Evolutionary conservation across 2,888 invertebrate species (phyloP), one percentile per base, ranked within the genome.

Genomic region (Hypercompe scribonia): DNA sequence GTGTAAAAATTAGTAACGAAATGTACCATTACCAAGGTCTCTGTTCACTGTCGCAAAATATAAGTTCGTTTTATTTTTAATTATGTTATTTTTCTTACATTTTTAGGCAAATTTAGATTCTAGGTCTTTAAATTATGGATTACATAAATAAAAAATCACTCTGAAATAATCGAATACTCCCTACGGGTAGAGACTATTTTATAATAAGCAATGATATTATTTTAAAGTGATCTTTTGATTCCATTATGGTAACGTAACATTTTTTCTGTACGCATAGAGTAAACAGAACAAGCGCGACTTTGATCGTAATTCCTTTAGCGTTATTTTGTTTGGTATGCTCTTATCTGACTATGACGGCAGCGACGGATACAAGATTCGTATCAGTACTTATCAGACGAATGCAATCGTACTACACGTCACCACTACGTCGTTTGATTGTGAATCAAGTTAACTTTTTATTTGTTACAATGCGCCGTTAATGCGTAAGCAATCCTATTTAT

Each of bases 371-470:
- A 76, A 63, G 69, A 73, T 83, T 78, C 71, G 33, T 67, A 68
- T 65, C 71, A 70, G 39, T 75, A 50, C 68, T 39, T 75, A 50
- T 65, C 71, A 71, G 61, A 50, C 54, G 36, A 65, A 54, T 72
- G 72, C 79, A 79, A 77, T 77, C 73, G 81, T 65, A 70, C 70
- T 65, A 64, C 71, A 78, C 83, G 79, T 83, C 79, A 78, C 36
- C 13, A 21, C 31, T 34, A 73, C 80, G 42, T 66, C 76, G 75
- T 69, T 66, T 75, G 72, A 71, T 78, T 76, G 76, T 73, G 67
- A 70, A 80, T 69, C 71, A 71, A 74, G 72, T 75, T 79, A 74
- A 69, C n/a, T 18, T 13, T 18, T 18, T 61, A 61, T 61, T 61
- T 31, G 61, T 7, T 61, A 18, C 15, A 61, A 61, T n/a, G 65